Conservation (phyloP, 2,113 vertebrate species). For the Rhipidura dahli region DNA sequence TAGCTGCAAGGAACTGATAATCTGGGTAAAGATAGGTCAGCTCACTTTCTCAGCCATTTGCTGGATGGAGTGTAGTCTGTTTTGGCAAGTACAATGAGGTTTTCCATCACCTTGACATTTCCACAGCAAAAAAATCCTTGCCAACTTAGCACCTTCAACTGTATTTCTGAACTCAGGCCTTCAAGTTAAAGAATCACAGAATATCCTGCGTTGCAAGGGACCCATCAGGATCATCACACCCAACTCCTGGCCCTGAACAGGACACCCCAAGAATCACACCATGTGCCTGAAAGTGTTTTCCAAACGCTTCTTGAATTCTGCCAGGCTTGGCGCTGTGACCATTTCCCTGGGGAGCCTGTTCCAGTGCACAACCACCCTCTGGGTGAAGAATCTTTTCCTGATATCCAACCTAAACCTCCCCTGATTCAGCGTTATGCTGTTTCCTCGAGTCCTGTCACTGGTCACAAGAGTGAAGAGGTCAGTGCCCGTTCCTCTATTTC, state of each 20-base stretch:
- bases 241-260: background rate
- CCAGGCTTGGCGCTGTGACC: background rate
- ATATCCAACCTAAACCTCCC: background rate
- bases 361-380: rapidly evolving
- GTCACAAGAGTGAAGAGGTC: background rate
- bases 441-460: background rate
- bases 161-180: background rate
- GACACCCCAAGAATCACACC: background rate
- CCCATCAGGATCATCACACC: rapidly evolving
- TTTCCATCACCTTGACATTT: background rate
- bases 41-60: background rate
- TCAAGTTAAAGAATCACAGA: background rate
- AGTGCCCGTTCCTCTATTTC: background rate
- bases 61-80: background rate
- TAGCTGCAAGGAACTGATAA: background rate
- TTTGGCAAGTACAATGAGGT: background rate
- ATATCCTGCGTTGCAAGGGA: background rate
- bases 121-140: background rate
- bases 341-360: rapidly evolving
- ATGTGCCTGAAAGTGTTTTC: background rate
- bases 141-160: background rate
- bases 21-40: background rate
- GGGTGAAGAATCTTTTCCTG: background rate
- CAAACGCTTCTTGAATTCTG: background rate
- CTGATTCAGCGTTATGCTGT: background rate